These are phyloP conservation scores for Spilosoma lubricipeda DNA, from an alignment of 2,888 invertebrate genomes.

Conservation along the genomic window DNA sequence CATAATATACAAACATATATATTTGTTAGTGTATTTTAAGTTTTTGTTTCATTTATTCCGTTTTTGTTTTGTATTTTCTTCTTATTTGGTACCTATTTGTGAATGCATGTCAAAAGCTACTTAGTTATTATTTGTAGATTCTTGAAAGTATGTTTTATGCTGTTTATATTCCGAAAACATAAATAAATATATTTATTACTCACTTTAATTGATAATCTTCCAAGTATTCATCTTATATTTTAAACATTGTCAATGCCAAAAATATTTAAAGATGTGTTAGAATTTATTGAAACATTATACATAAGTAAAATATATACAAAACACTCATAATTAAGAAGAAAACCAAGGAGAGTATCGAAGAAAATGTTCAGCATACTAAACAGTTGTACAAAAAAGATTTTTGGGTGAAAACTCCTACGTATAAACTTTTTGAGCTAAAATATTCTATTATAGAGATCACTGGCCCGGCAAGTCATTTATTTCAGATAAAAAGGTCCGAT, in stretches of 20 bases:
- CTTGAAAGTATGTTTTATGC: no score
- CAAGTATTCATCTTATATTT: no score
- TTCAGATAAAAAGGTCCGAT: neutral
- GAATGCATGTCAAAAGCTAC: no score
- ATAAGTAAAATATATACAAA: neutral
- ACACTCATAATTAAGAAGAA: neutral
- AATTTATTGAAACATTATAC: neutral
- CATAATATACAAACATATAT: neutral
- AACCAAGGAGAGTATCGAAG: neutral
- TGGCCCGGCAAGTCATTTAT: conserved; percentile 4
- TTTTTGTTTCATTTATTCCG: no score
- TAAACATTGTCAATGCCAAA: neutral
- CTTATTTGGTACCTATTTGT: no score
- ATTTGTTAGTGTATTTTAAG: neutral
- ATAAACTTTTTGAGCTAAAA: neutral
- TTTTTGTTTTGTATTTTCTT: no score
- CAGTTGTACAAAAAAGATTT: neutral
- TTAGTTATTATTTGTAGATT: no score
- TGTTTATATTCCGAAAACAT: no score
- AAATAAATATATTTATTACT: neutral
- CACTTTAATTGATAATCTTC: neutral
- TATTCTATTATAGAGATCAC: conserved; percentile 12
- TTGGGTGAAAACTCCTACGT: neutral
- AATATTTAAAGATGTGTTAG: neutral
- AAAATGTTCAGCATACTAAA: neutral